Percentiles rank a stretch among this genome's conserved stretches.
Evolutionary conservation across 2,113 vertebrate species (phyloP).

Genomic region (Eclectus roratus): DNA sequence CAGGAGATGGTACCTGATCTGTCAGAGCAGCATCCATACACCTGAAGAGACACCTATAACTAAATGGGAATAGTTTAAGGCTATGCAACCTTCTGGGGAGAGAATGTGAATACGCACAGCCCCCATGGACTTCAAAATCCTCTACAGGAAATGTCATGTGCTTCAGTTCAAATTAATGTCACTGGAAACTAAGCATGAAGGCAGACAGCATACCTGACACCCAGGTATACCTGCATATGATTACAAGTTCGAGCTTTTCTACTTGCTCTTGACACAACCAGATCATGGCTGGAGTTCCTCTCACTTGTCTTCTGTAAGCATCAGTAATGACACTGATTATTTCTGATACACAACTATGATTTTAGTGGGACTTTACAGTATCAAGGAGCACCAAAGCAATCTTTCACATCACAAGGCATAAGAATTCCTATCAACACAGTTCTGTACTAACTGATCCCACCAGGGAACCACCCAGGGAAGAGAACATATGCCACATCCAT

Average conservation of each 20-base stretch:
- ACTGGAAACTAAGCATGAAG: not conserved
- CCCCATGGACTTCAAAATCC: not conserved
- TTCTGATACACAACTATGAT: not conserved
- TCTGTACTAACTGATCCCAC: not conserved
- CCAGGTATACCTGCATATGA: not conserved
- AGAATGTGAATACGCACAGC: not conserved
- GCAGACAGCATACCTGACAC: not conserved
- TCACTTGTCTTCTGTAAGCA: not conserved
- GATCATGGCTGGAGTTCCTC: not conserved
- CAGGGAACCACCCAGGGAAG: not conserved
- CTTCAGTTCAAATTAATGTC: not conserved
- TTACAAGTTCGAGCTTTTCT: not conserved
- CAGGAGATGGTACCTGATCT: not conserved
- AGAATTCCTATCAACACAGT: not conserved
- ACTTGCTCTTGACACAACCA: not conserved
- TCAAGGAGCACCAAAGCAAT: not conserved
- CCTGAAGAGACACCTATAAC: not conserved
- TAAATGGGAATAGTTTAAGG: not conserved
- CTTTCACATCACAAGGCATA: not conserved
- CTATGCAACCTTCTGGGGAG: not conserved
- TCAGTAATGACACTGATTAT: not conserved
- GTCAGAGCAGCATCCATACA: not conserved
- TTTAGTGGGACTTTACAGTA: not conserved
- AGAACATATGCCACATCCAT: accelerated
- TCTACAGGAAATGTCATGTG: not conserved